phyloP scores from a whole-genome alignment of 1,140 invertebrate genomes.

The Leucophenga varia region DNA sequence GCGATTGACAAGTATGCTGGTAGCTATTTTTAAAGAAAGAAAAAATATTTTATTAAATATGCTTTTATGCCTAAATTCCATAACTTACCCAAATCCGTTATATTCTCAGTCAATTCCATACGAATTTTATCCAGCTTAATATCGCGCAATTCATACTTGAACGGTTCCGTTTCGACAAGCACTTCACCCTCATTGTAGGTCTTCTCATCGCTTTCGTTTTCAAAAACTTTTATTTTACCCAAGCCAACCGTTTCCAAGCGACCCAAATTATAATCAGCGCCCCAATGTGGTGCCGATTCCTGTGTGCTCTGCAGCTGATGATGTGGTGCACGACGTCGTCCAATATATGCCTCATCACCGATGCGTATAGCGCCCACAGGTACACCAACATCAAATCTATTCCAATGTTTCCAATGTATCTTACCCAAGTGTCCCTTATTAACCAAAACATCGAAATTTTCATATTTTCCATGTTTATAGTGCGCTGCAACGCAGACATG shows the following conservation, averaged over 20 bases:
- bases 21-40: constrained; percentile 50
- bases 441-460: constrained; percentile 72
- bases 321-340: constrained; percentile 54
- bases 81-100: constrained; percentile 58
- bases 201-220: constrained; percentile 61
- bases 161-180: constrained; percentile 75
- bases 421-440: constrained; percentile 76
- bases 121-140: constrained; percentile 65
- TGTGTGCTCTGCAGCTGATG: constrained; percentile 35
- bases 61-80: too few species aligned
- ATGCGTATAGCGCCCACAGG: constrained; percentile 69
- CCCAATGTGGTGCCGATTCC: constrained; percentile 36
- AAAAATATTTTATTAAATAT: not conserved
- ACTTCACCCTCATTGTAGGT: constrained; percentile 70
- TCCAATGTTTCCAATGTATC: constrained; percentile 71
- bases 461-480: constrained; percentile 62
- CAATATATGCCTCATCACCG: constrained; percentile 58
- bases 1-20: constrained; percentile 65
- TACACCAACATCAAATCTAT: constrained; percentile 63
- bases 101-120: constrained; percentile 60
- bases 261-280: constrained; percentile 61
- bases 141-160: constrained; percentile 69
- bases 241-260: constrained; percentile 66
- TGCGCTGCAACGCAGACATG: constrained; percentile 66
- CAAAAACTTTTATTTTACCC: constrained; percentile 68